These are phyloP conservation scores for Camelus dromedarius DNA, from an alignment of 2,113 vertebrate genomes.

Conservation along the genomic window DNA sequence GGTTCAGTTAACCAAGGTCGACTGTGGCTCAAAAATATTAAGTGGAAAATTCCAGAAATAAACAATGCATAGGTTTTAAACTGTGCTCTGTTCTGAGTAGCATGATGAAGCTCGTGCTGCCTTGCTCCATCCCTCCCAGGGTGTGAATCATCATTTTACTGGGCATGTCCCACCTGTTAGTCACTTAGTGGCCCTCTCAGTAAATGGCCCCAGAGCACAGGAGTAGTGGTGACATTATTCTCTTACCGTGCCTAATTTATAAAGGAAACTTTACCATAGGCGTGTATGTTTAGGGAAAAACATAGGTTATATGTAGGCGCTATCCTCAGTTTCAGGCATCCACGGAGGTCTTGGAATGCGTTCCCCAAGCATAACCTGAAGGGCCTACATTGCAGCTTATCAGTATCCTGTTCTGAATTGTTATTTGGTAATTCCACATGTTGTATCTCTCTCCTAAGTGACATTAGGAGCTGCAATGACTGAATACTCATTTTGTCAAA, in stretches of 20 bases:
- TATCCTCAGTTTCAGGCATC: not conserved
- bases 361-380: not conserved
- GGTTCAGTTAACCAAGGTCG: not conserved
- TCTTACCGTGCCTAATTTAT: not conserved
- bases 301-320: not conserved
- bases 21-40: not conserved
- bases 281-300: not conserved
- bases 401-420: not conserved
- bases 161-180: not conserved
- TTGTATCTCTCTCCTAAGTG: not conserved
- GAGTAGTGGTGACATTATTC: not conserved
- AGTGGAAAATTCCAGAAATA: not conserved
- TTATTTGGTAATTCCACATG: not conserved
- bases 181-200: not conserved
- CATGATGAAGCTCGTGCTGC: not conserved
- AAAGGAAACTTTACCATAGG: not conserved
- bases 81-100: not conserved
- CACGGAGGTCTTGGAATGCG: not conserved
- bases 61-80: not conserved
- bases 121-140: not conserved
- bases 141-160: not conserved
- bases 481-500: not conserved
- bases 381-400: not conserved
- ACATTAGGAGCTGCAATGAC: not conserved
- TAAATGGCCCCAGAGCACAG: not conserved